Percentiles rank a stretch among this genome's conserved stretches.
Evolutionary conservation across 2,888 invertebrate species (phyloP).

Genomic region (Lycocerus yunnanus): DNA sequence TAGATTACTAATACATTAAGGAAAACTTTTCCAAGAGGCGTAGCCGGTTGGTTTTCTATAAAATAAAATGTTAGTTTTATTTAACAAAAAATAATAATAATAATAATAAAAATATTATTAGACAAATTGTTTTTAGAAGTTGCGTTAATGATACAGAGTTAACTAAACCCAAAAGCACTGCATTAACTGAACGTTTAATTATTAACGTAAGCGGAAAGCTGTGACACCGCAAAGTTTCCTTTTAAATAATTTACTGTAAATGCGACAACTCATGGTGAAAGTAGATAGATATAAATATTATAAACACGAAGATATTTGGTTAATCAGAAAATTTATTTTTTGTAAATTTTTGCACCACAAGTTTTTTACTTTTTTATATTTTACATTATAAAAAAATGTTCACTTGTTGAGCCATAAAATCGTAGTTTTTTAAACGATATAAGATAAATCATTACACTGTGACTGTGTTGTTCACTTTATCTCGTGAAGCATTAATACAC

Average conservation of each 20-base stretch:
- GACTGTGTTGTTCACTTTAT: background rate
- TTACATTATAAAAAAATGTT: background rate
- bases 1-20: conserved; percentile 36
- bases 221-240: conserved; percentile 37
- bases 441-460: background rate
- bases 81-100: background rate
- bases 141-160: conserved; percentile 21
- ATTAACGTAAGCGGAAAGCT: conserved; percentile 39
- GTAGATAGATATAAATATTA: conserved; percentile 21
- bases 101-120: conserved; percentile 8
- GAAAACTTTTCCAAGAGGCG: background rate
- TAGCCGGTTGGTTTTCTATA: background rate
- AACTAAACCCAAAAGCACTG: conserved; percentile 24
- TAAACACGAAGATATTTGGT: conserved; percentile 1
- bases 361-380: background rate
- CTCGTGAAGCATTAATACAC: background rate
- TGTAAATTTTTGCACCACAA: background rate
- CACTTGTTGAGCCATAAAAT: background rate
- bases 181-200: conserved; percentile 37
- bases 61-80: background rate
- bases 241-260: conserved; percentile 37
- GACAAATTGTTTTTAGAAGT: conserved; percentile 18
- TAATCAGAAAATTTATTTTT: background rate
- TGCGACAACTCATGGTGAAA: conserved; percentile 19
- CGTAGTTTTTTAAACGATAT: background rate